Conservation (phyloP, 2,113 vertebrate species). For the Onychostruthus taczanowskii region DNA sequence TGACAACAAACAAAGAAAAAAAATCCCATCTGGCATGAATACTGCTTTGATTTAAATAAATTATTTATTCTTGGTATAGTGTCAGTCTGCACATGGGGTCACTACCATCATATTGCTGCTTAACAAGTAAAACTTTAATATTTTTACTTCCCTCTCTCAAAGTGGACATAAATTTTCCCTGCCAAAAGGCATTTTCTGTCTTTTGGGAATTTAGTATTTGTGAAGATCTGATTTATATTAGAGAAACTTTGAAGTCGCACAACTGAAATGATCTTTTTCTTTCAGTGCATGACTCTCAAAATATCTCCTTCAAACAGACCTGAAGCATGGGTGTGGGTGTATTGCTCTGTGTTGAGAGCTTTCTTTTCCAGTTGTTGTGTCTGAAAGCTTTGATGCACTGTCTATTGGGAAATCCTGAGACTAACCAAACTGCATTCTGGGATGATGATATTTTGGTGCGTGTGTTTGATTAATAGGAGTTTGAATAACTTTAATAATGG, state of each 20-base stretch:
- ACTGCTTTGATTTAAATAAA: not conserved
- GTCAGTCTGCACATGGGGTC: too few relatives aligned
- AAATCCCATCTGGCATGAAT: not conserved
- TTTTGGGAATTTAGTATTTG: not conserved
- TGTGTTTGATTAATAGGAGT: not conserved
- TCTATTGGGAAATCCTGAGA: not conserved
- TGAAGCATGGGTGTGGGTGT: not conserved
- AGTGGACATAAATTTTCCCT: not conserved
- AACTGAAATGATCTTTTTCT: not conserved
- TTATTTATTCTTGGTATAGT: not conserved
- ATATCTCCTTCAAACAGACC: not conserved
- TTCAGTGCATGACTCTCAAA: not conserved
- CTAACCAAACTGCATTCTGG: not conserved
- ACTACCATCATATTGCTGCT: not conserved
- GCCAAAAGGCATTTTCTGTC: not conserved
- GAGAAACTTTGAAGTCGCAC: not conserved
- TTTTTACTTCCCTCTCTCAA: not conserved
- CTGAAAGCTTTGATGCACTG: not conserved
- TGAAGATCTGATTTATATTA: not conserved
- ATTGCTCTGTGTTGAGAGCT: not conserved
- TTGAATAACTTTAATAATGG: not conserved
- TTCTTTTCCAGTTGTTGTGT: not conserved
- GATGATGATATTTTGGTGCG: not conserved
- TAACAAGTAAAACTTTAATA: not conserved
- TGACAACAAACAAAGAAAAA: not conserved